A percentile compares a stretch with the other conserved stretches of the same genome.
Conservation (phyloP, 2,113 vertebrate genomes). For the Desmodus rotundus region DNA sequence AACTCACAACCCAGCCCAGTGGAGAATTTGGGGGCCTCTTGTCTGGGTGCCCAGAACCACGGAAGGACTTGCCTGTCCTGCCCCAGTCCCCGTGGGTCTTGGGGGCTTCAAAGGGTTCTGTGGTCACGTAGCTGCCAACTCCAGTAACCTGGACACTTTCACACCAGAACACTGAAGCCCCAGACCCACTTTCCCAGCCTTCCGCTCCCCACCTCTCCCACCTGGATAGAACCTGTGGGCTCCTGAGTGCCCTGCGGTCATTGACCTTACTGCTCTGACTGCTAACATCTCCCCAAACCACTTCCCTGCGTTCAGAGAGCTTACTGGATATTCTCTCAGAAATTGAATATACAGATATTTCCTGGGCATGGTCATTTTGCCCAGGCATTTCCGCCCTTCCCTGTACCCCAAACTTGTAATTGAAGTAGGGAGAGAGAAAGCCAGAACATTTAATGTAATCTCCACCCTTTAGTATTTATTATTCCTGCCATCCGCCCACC, state of each 20-base stretch:
- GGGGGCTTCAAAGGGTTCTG: background rate
- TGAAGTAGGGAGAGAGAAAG: background rate
- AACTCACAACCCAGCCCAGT: background rate
- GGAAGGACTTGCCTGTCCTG: background rate
- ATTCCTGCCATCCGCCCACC: background rate
- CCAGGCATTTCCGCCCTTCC: constrained; percentile 60
- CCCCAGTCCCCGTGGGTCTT: background rate
- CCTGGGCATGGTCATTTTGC: constrained; percentile 7
- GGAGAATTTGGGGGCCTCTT: background rate
- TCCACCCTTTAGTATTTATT: background rate
- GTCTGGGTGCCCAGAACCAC: background rate
- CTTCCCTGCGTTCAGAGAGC: background rate
- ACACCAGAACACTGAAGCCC: background rate
- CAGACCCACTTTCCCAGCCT: background rate
- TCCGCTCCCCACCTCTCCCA: background rate
- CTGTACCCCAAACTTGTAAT: constrained; percentile 29
- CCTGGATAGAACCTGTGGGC: background rate
- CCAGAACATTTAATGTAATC: background rate
- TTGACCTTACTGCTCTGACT: background rate
- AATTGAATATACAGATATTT: constrained; percentile 54
- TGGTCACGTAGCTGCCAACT: background rate
- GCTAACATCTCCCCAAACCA: background rate
- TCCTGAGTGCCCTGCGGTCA: rapidly evolving
- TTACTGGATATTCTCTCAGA: constrained; percentile 24
- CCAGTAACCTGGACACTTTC: background rate